A percentile compares a stretch with the other conserved stretches of the same genome.
These are phyloP conservation scores for Drosophila melanosoma DNA, from an alignment of 2,888 invertebrate species.

Conservation along the genomic window DNA sequence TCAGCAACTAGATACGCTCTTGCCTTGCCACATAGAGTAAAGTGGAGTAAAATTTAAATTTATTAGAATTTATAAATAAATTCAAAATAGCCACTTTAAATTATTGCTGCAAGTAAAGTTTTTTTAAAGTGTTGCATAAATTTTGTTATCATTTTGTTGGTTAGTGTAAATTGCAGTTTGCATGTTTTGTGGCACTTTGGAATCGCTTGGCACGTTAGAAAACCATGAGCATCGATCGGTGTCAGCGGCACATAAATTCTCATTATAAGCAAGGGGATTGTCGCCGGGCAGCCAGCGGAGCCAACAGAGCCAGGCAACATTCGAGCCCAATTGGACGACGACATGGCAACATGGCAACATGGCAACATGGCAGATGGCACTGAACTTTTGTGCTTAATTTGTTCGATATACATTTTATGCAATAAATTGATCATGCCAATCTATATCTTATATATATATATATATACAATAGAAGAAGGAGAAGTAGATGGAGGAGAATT, in stretches of 20 bases:
- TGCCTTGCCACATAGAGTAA: background rate
- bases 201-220: conserved; percentile 37
- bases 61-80: background rate
- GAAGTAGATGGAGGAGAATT: conserved; percentile 10
- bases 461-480: background rate
- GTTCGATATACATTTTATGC: conserved; percentile 63
- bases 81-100: background rate
- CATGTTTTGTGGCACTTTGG: conserved; percentile 68
- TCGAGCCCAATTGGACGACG: conserved; percentile 39
- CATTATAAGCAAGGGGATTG: conserved; percentile 59
- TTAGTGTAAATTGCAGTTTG: conserved; percentile 68
- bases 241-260: conserved; percentile 79
- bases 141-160: conserved; percentile 15
- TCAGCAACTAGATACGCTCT: conserved; percentile 12
- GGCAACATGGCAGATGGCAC: conserved; percentile 70
- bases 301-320: background rate
- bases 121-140: background rate
- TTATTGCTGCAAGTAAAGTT: background rate
- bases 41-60: background rate
- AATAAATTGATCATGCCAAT: conserved; percentile 70
- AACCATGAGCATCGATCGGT: conserved; percentile 64
- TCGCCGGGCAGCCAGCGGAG: conserved; percentile 16
- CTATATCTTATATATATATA: conserved; percentile 21
- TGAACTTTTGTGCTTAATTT: conserved; percentile 81
- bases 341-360: conserved; percentile 43